Base-by-base conservation (phyloP, 2,113 vertebrate genomes). In the Lasiurus borealis region DNA sequence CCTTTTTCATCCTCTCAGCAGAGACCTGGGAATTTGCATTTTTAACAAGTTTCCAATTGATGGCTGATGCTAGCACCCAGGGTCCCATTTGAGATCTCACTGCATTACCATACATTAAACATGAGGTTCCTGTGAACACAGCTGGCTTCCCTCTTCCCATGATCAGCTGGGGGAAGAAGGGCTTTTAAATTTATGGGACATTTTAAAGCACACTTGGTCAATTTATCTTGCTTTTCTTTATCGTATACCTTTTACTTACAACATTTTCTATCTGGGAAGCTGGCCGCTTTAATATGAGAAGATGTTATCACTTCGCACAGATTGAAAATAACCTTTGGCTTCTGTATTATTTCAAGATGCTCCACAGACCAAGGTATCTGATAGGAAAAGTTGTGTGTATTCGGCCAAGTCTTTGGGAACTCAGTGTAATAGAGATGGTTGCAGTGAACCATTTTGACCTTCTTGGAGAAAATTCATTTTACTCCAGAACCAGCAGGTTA, bases 291-390 rank as follows among this genome's bases (percentile, higher is more conserved):
- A 71, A 84, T 85, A 78, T 76, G 50, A 85, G 36, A 89, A 91
- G 25, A 48, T 89, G 59, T 64, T 97, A 96, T 96, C 81, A 76
- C 36, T 96, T 94, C 76, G 29, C 23, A 68, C n/a, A 48, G 57
- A 73, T 40, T 50, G 62, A 78, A 90, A 88, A 72, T 92, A 93
- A 93, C 9, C 19, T 16, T 92, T 92, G 76, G 36, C 59, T 89
- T 94, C 62, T 68, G 13, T 46, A 66, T 64, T 81, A 40, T 94
- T 76, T 88, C 31, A 94, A 82, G 73, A 10, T 68, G n/a, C 31
- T 97, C 36, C 72, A 59, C 8, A 71, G 44, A 64, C 68, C 77
- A 57, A 40, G 14, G 4, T 92, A 76, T 62, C 31, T 75, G 57
- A 44, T 88, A 50, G 77, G 84, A 91, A 92, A 84, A 21, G 27